phyloP scores from a whole-genome alignment of 2,113 vertebrate genomes.

The Psephotus haematonotus region DNA sequence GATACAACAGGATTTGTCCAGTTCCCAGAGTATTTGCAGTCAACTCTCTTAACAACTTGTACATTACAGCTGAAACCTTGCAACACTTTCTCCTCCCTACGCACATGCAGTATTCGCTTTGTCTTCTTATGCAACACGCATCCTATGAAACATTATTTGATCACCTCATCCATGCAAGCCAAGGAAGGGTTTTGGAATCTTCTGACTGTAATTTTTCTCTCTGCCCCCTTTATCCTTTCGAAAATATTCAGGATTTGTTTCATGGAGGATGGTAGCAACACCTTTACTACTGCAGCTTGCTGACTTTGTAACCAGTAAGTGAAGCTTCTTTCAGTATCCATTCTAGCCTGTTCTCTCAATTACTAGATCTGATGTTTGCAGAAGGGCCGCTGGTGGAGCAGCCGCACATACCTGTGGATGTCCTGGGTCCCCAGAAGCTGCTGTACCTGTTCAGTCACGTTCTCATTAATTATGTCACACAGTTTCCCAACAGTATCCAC shows the following conservation, averaged over 20 bases:
- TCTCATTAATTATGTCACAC: conserved; percentile 65
- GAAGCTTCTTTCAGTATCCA: background rate
- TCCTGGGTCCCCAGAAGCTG: conserved; percentile 81
- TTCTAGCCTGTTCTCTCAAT: background rate
- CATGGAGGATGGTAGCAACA: background rate
- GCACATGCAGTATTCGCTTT: background rate
- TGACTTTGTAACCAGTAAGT: background rate
- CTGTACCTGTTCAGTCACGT: conserved; percentile 67
- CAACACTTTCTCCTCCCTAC: background rate
- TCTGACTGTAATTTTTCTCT: background rate
- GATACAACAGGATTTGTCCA: background rate
- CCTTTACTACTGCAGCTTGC: background rate
- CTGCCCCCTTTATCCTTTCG: background rate
- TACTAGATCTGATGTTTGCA: background rate
- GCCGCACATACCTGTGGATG: conserved; percentile 82
- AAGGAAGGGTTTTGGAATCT: background rate
- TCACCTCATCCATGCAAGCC: background rate
- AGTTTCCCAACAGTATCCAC: conserved; percentile 82
- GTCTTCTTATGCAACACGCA: background rate
- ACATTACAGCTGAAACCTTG: background rate
- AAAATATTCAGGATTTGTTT: background rate
- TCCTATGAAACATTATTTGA: background rate
- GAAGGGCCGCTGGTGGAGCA: background rate
- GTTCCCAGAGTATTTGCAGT: background rate
- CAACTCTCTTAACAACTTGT: background rate